These are phyloP conservation scores for Harpalus rubripes DNA, from an alignment of 2,888 invertebrate species.

Conservation along the genomic window DNA sequence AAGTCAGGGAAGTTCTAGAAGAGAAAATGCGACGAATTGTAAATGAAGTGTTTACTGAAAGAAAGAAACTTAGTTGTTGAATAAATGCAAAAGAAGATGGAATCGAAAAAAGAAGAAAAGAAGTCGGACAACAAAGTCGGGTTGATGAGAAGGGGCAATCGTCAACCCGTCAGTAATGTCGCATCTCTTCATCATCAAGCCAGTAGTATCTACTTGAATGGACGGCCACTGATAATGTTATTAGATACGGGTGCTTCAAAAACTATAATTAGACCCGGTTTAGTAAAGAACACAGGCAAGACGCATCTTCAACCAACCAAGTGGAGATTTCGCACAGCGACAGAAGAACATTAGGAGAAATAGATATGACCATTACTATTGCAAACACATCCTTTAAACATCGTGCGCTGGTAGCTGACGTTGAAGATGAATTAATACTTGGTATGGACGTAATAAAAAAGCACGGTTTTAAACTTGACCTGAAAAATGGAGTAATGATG, in stretches of 20 bases:
- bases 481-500: too few relatives aligned
- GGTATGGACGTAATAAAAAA: too few relatives aligned
- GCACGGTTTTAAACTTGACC: too few relatives aligned
- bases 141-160: not conserved
- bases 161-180: not conserved
- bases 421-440: too few relatives aligned
- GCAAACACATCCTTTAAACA: not conserved
- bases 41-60: not conserved
- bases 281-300: not conserved
- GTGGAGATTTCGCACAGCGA: not conserved
- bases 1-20: not conserved
- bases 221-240: not conserved
- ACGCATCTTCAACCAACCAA: not conserved
- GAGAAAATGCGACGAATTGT: not conserved
- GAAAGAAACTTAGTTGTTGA: not conserved
- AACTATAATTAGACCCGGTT: not conserved
- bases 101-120: not conserved
- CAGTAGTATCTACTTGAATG: not conserved
- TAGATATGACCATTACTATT: conserved; percentile 1
- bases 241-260: conserved; percentile 4
- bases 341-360: not conserved
- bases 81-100: not conserved
- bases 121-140: not conserved
- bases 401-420: not conserved
- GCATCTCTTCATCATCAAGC: conserved; percentile 15